Evolutionary conservation across 1,140 invertebrate species (phyloP).

Genomic region (Macrocentrus cingulum): DNA sequence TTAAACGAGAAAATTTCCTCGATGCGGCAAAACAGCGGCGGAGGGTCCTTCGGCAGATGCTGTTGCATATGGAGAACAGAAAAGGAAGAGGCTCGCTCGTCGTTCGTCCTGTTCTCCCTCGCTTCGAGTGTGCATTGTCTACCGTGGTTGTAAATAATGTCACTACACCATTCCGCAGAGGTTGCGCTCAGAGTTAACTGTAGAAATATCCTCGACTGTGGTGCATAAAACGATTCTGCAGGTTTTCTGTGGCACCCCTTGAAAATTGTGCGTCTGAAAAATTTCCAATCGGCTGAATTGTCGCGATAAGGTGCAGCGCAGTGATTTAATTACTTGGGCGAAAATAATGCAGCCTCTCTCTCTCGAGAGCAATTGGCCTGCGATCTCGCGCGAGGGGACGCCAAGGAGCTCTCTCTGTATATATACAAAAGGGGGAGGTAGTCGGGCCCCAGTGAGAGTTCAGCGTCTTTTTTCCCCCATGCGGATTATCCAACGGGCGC

Average conservation of each 20-base stretch:
- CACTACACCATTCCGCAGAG: conserved; percentile 36
- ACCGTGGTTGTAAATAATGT: conserved; percentile 56
- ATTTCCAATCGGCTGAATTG: too few relatives aligned
- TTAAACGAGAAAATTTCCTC: too few relatives aligned
- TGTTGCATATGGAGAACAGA: conserved; percentile 56
- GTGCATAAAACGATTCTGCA: conserved; percentile 53
- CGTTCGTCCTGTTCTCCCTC: conserved; percentile 12
- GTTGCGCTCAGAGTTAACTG: conserved; percentile 9
- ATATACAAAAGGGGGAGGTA: conserved; percentile 11
- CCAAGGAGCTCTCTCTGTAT: not conserved
- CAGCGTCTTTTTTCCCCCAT: conserved; percentile 38
- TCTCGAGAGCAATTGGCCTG: too few relatives aligned
- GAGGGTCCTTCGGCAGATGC: conserved; percentile 41
- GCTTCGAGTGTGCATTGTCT: conserved; percentile 49
- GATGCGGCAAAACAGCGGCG: not conserved
- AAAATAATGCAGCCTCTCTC: too few relatives aligned
- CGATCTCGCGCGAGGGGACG: not conserved
- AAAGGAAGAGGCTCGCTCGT: conserved; percentile 45
- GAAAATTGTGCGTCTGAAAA: too few relatives aligned
- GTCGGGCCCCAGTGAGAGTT: conserved; percentile 42
- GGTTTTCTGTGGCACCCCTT: too few relatives aligned
- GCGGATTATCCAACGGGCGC: conserved; percentile 45
- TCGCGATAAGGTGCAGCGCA: too few relatives aligned
- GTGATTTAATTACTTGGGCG: too few relatives aligned
- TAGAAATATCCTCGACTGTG: conserved; percentile 40